Base-by-base conservation (phyloP, 2,113 vertebrate species). In the Lamprotornis superbus region DNA sequence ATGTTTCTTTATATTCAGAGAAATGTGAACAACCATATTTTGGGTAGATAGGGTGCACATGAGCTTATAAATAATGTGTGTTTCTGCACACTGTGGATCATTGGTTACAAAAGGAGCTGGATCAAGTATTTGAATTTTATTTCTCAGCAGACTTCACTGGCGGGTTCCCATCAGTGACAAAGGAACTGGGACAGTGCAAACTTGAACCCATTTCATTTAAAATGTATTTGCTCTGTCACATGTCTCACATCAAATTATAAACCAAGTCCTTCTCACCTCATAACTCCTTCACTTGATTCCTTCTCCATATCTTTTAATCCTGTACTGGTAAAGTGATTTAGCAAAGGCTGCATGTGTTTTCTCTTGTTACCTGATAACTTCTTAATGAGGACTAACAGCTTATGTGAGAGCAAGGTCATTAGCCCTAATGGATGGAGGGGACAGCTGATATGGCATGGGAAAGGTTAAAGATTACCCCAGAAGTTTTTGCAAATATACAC, bases 371-470 rank as follows among this genome's bases (percentile, higher is more conserved):
- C 97, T 96, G 98, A 98, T 98, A 97, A 98, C 97, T 96, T 95
- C 98, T 97, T 98, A 98, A 98, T 98, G 97, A 99, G 97, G 96
- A 92, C 97, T 97, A 98, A 98, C 98, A 98, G 98, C 98, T 98
- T 98, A 98, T 97, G 98, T 98, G 98, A 98, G 98, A 98, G 97
- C 97, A 97, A 95, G 92, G 87, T 98, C 97, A 98, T 99, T 99
- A 99, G 97, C 96, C 93, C 97, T 98, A 98, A 98, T 98, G 98
- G 98, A 94, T 57, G 50, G 75, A 71, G 88, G 91, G 89, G 96
- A 97, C 97, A 98, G 94, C 95, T 96, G 96, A 98, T 97, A 96
- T 8, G 94, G 95, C 97, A 94, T 92, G 95, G 97, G 97, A 98
- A 98, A 98, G 98, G 98, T 97, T 98, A 98, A 97, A 94, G 96